phyloP scores from a whole-genome alignment of 2,888 invertebrate species.

The Dioctria linearis region DNA sequence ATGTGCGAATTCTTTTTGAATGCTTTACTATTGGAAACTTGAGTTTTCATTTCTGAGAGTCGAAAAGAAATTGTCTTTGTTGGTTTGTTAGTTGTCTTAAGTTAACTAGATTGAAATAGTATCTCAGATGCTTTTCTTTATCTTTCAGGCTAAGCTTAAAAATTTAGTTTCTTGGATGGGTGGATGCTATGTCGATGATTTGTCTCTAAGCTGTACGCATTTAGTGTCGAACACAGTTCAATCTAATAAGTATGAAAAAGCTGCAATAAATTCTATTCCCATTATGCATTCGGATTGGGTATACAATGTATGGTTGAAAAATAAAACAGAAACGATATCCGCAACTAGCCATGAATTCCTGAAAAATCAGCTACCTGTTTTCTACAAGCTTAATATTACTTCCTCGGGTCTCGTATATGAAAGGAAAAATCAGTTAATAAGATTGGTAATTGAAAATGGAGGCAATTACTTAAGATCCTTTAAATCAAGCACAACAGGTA shows the following conservation, averaged over 20 bases:
- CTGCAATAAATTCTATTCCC: constrained; percentile 72
- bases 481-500: constrained; percentile 61
- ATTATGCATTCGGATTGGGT: constrained; percentile 88
- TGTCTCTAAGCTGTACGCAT: constrained; percentile 83
- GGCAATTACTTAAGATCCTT: constrained; percentile 74
- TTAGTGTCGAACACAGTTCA: constrained; percentile 84
- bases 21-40: too few relatives aligned
- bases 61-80: too few relatives aligned
- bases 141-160: constrained; percentile 74
- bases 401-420: constrained; percentile 80
- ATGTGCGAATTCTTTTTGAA: too few relatives aligned
- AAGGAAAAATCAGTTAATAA: constrained; percentile 74
- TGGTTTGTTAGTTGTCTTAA: too few relatives aligned
- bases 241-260: constrained; percentile 82
- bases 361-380: constrained; percentile 78
- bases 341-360: constrained; percentile 79
- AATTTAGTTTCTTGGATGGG: constrained; percentile 83
- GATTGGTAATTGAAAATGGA: constrained; percentile 82
- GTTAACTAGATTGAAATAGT: too few relatives aligned
- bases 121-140: not conserved
- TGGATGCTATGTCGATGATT: constrained; percentile 77
- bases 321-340: constrained; percentile 75
- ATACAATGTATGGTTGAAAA: constrained; percentile 83
- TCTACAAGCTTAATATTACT: constrained; percentile 84
- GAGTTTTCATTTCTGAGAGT: too few relatives aligned